Evolutionary conservation across 2,888 invertebrate genomes (phyloP), one percentile per base, ranked within the genome.

Genomic region (Lasioglossum figueresi): DNA sequence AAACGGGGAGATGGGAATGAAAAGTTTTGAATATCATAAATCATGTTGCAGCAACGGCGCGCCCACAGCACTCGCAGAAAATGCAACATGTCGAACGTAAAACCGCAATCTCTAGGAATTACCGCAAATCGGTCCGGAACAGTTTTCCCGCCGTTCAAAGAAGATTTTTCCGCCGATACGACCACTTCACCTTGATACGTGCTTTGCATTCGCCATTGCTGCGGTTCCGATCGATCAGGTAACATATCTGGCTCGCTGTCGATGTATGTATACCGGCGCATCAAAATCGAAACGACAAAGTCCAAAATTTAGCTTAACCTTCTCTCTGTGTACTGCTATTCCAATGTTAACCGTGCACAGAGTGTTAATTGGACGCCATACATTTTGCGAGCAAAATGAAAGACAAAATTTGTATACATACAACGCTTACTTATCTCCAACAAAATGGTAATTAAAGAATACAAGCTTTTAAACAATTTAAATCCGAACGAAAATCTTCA

Each of bases 141-240:
- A 23, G 81, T 77, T 86, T 77, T 52, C 19, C 77, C 68, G 76
- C 68, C 63, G 63, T 63, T 63, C 63, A 63, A 63, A 63, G 63
- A 63, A 63, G 63, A 31, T 63, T 63, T 31, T 63, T 31, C 31
- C 76, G 19, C 37, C 68, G 76, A 81, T 83, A 76, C 84, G 68
- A 74, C 63, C 85, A 76, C 86, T 89, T 86, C 86, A 82, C 89
- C 84, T 88, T 88, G 90, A 88, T 86, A 85, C 86, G 86, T 80
- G 89, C 82, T 86, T 83, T 82, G 90, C 86, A 89, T 89, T 79
- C 84, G 73, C 43, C 76, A 75, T 80, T 34, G 48, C 80, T 37
- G 37, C 83, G 84, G 85, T 89, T 63, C 0, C 88, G 86, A 89
- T 85, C 80, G 70, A 73, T 48, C 63, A 6, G 31, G 31, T 31